Base-by-base conservation (phyloP, 2,888 invertebrate species). In the Germaria angustata region DNA sequence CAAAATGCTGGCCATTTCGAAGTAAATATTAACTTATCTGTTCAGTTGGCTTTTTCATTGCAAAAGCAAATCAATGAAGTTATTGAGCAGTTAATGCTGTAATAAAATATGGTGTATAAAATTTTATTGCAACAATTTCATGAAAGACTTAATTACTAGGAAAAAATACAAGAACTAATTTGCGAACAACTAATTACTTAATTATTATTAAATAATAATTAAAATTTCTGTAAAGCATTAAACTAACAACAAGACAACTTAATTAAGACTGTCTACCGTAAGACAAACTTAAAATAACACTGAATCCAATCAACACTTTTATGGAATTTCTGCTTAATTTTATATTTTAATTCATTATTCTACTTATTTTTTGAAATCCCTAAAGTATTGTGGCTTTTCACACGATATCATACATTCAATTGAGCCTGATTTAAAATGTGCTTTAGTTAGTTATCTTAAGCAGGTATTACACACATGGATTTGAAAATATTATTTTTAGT, bases 111-210 rank as follows among this genome's bases (percentile, higher is more conserved):
- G 15, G 1, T 51, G 24, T n/a, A 8, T n/a, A 39, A 22, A 24
- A 7, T 6, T 39, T 66, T 34, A 51, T 39, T 51, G 34, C 15
- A 15, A 2, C 9, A 46, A 34, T 46, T 65, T 17, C 32, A 17
- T 24, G 34, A 34, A 28, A 17, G 5, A 66, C 9, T 46, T 57
- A 41, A 44, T 73, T 63, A 24, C 36, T 24, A 55, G 34, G 22
- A 15, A 32, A 32, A 34, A 13, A 1, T 24, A 20, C 11, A 57
- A 46, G 8, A 76, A 66, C 6, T 66, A 66, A 57, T 59, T 28
- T 68, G 6, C 15, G 22, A 51, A 6, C 34, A 59, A 51, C 41
- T 59, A 77, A 68, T 76, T 68, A 51, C 28, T 68, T 49, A 51
- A 36, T 59, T 59, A 59, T 32, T 39, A 20, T 41, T 32, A 36